Conservation (phyloP, 2,113 vertebrate genomes). For the Cariama cristata region DNA sequence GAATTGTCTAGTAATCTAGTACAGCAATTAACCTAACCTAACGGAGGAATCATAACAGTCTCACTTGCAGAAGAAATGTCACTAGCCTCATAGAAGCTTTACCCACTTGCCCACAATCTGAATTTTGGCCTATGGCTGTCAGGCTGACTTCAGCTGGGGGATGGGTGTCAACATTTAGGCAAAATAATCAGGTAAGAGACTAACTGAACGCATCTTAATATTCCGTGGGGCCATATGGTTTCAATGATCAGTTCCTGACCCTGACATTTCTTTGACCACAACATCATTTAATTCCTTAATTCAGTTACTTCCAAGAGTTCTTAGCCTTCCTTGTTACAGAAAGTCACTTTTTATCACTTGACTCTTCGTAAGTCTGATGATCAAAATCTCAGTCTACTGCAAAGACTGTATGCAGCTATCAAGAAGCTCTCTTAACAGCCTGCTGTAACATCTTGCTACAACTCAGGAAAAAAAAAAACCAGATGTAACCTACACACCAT, state of each 20-base stretch:
- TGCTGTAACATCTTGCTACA: neutral
- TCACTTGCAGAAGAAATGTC: neutral
- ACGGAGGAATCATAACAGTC: neutral
- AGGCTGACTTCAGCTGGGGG: neutral
- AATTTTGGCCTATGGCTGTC: neutral
- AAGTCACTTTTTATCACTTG: neutral
- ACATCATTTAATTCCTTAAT: neutral
- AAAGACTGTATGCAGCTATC: neutral
- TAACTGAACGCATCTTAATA: fast-evolving
- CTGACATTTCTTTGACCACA: neutral
- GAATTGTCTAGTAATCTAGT: neutral
- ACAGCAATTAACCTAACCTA: neutral
- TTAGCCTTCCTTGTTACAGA: neutral
- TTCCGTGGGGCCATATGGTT: neutral
- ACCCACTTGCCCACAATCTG: neutral
- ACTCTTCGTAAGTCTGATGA: neutral
- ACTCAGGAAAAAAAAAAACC: neutral
- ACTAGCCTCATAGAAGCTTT: neutral
- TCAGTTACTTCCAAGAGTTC: neutral
- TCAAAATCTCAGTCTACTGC: neutral
- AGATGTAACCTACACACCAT: neutral
- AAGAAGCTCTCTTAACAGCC: neutral
- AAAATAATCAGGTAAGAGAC: neutral
- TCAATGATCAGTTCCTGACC: neutral
- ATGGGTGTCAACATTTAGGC: neutral